Evolutionary conservation across 1,140 invertebrate species (phyloP), one percentile per base, ranked within the genome.

Genomic region (Aleiodes sp.): DNA sequence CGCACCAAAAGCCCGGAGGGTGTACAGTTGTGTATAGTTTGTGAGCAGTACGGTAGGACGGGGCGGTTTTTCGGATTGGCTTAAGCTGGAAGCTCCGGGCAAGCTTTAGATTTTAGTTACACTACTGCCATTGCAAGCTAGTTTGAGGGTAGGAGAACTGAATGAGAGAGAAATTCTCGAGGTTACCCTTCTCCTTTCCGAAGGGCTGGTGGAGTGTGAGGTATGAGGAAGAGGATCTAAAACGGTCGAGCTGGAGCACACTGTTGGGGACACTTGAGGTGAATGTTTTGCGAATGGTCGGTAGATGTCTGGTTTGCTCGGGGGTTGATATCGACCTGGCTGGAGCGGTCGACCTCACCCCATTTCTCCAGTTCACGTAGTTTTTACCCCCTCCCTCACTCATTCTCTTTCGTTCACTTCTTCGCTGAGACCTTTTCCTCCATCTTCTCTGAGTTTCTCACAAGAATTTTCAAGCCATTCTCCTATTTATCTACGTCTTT

Each of bases 211-310:
- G 9, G 60, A 37, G 41, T 7, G 19, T 14, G 60, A 62, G 63
- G 10, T 31, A 65, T n/a, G 41, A 31, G 35, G 19, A 59, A 21
- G 21, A 63, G 35, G 21, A 37, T 39, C 10, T 39, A 33, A 43
- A 33, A 60, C 31, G 35, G 67, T 19, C 61, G 26, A 24, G 24
- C 10, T 62, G 26, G 29, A 72, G 73, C 65, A 71, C 77, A 80
- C 73, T 77, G 82, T 79, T 78, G 76, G 80, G 81, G 80, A 83
- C 82, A 86, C 83, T 86, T 82, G 82, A 84, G 84, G 83, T 85
- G 82, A 84, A 86, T 85, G 84, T 86, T 86, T 86, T 86, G 84
- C 83, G 82, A 84, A 86, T 86, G 84, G 83, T 85, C 84, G 83
- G 82, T 86, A 86, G 83, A 86, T 86, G 84, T 86, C 84, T 86